Evolutionary conservation across 2,888 invertebrate species (phyloP).

Genomic region (Tortrix viridana): DNA sequence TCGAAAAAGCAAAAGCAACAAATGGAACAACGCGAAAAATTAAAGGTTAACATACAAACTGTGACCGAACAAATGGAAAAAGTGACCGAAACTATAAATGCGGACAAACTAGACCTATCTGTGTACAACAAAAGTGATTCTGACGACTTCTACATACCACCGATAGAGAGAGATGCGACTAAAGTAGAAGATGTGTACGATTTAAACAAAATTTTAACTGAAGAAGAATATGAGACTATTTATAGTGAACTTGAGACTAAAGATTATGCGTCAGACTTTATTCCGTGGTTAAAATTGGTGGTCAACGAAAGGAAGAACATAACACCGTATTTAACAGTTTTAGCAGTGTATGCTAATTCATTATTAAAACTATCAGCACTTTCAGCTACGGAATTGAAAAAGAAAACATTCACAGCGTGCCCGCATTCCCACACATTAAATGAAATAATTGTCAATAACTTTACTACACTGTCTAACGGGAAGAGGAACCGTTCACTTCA

Average conservation of each 20-base stretch:
- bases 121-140: slow-evolving; percentile 61
- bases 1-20: slow-evolving; percentile 85
- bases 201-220: slow-evolving; percentile 69
- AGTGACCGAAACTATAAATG: slow-evolving; percentile 68
- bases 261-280: slow-evolving; percentile 53
- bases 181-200: slow-evolving; percentile 75
- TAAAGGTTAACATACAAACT: slow-evolving; percentile 83
- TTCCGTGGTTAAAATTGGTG: slow-evolving; percentile 54
- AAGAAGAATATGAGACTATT: slow-evolving; percentile 66
- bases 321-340: slow-evolving; percentile 48
- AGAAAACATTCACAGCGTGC: slow-evolving; percentile 59
- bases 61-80: slow-evolving; percentile 84
- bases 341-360: slow-evolving; percentile 63
- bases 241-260: slow-evolving; percentile 57
- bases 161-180: slow-evolving; percentile 76
- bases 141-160: slow-evolving; percentile 76
- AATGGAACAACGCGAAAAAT: slow-evolving; percentile 85
- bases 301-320: slow-evolving; percentile 44
- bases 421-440: slow-evolving; percentile 61
- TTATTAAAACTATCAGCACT: slow-evolving; percentile 55
- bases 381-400: slow-evolving; percentile 53
- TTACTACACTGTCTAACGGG: slow-evolving; percentile 52
- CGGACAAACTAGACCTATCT: slow-evolving; percentile 65
- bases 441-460: slow-evolving; percentile 59
- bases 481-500: slow-evolving; percentile 57